A percentile compares a stretch with the other conserved stretches of the same genome.
phyloP scores from a whole-genome alignment of 30 jellyfish, hydroid and myxozoan species.

The Cassiopea xamachana region DNA sequence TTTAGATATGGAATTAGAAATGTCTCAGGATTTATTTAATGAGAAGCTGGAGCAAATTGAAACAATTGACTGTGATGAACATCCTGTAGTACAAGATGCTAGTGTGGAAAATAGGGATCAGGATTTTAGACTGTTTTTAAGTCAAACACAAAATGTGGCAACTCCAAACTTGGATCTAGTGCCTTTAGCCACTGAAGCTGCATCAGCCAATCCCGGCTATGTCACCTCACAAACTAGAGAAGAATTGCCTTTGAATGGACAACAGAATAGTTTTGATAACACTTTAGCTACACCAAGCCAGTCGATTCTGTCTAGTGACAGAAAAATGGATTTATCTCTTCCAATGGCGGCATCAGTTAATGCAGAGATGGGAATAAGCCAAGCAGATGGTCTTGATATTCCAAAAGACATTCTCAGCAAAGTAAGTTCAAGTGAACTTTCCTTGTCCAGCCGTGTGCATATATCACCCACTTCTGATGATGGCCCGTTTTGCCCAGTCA shows the following conservation, averaged over 20 bases:
- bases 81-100: neutral
- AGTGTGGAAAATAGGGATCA: neutral
- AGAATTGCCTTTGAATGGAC: neutral
- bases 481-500: conserved; percentile 27
- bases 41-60: neutral
- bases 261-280: neutral
- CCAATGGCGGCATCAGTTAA: neutral
- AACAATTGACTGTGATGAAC: neutral
- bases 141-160: conserved; percentile 45
- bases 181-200: neutral
- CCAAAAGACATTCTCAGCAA: conserved; percentile 14
- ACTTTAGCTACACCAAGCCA: conserved; percentile 32
- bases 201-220: neutral
- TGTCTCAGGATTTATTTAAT: conserved; percentile 60
- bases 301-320: neutral
- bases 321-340: neutral
- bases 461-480: conserved; percentile 48
- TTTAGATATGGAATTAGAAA: conserved; percentile 39
- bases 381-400: neutral
- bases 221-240: neutral
- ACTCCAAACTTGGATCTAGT: neutral
- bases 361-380: neutral
- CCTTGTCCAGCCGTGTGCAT: conserved; percentile 14
- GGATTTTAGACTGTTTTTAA: conserved; percentile 25
- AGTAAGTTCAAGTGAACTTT: conserved; percentile 24